phyloP scores from a whole-genome alignment of 2,888 invertebrate species.

The Heliconius charithonia region DNA sequence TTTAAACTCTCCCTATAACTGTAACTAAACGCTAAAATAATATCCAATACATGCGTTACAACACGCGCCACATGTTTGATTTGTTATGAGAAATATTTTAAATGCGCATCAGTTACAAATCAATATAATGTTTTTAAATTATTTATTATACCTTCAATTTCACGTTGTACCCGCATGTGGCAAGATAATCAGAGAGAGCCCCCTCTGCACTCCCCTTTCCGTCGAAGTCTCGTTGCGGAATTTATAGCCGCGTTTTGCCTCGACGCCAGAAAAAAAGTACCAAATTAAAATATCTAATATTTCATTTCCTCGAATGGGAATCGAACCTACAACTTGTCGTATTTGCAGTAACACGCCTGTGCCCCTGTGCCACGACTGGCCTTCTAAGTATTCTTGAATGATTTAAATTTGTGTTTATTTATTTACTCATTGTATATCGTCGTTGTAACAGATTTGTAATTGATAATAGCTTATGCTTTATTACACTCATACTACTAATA shows the following conservation, averaged over 20 bases:
- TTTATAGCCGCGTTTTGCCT: not conserved
- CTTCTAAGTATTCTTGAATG: no score
- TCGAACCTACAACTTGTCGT: not conserved
- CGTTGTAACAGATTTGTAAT: no score
- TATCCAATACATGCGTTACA: slow-evolving; percentile 31
- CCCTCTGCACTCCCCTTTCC: not conserved
- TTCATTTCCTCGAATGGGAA: not conserved
- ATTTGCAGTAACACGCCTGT: not conserved
- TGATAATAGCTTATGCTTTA: no score
- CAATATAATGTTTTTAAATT: no score
- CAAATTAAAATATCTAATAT: not conserved
- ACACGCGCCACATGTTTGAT: slow-evolving; percentile 32
- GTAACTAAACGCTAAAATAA: slow-evolving; percentile 47
- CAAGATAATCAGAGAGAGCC: no score
- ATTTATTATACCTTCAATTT: no score
- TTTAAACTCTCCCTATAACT: slow-evolving; percentile 66
- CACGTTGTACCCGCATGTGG: no score
- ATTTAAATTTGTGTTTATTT: no score
- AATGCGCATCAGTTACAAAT: not conserved
- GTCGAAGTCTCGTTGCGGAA: not conserved
- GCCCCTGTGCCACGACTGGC: no score
- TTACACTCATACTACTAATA: not conserved
- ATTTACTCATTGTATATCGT: no score
- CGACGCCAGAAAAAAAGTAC: not conserved
- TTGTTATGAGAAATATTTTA: slow-evolving; percentile 2